A percentile compares a stretch with the other conserved stretches of the same genome.
These are phyloP conservation scores for Melieria crassipennis DNA, from an alignment of 2,888 invertebrate species.

Conservation along the genomic window DNA sequence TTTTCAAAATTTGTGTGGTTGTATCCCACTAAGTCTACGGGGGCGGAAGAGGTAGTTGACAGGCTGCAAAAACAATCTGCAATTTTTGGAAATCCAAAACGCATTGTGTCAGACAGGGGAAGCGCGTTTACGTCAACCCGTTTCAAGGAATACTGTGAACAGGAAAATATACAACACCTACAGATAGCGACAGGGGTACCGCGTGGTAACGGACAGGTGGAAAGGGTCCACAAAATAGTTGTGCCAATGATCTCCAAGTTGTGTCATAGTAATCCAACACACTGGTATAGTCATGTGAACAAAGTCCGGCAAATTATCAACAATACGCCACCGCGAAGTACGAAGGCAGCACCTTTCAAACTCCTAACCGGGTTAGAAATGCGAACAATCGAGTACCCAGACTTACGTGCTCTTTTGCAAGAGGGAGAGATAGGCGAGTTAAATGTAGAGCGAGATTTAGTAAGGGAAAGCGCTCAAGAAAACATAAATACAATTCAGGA, in stretches of 20 bases:
- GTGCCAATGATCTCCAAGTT: background rate
- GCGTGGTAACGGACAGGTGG: too few species aligned
- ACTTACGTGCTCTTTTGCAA: too few species aligned
- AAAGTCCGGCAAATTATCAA: background rate
- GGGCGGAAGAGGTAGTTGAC: background rate
- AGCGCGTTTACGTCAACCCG: background rate
- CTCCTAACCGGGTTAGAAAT: background rate
- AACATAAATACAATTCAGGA: background rate
- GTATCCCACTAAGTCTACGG: conserved; percentile 13
- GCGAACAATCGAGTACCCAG: background rate
- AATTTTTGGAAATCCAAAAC: conserved; percentile 8
- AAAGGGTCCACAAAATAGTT: background rate
- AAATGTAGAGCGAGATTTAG: background rate
- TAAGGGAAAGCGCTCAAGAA: background rate
- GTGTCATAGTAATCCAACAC: background rate
- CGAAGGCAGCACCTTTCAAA: too few species aligned
- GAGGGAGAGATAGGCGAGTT: background rate
- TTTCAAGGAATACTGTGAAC: conserved; percentile 46
- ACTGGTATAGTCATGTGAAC: background rate
- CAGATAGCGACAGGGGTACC: conserved; percentile 44
- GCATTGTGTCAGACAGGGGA: background rate
- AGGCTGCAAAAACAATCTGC: background rate
- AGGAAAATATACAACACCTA: conserved; percentile 49
- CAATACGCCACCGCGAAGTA: too few species aligned
- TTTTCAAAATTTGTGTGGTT: conserved; percentile 14